Percentiles rank a stretch among this genome's conserved stretches.
phyloP scores from a whole-genome alignment of 2,113 vertebrate genomes.

The Saccopteryx leptura region DNA sequence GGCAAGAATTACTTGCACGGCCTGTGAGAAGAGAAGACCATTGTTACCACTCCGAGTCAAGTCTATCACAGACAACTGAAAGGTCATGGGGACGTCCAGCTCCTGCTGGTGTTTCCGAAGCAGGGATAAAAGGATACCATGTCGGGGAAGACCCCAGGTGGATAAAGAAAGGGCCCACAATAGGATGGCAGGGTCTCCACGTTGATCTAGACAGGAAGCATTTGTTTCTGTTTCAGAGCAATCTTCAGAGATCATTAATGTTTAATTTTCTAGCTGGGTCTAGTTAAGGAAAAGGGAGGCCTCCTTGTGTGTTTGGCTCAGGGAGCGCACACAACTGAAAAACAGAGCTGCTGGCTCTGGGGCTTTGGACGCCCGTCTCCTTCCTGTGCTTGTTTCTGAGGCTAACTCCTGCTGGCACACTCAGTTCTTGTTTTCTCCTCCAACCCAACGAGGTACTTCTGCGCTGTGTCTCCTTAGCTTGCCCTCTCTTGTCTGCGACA shows the following conservation, averaged over 20 bases:
- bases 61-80: neutral
- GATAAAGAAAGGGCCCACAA: neutral
- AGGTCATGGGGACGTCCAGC: neutral
- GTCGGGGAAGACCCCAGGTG: neutral
- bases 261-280: constrained; percentile 4
- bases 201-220: neutral
- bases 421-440: neutral
- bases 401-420: neutral
- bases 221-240: neutral
- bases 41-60: neutral
- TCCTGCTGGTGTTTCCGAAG: neutral
- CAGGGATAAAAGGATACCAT: neutral
- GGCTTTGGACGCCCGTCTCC: neutral
- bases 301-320: neutral
- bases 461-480: neutral
- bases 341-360: neutral
- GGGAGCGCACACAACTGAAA: neutral
- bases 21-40: constrained; percentile 64
- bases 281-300: neutral
- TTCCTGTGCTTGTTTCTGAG: neutral
- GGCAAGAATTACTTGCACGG: constrained; percentile 56
- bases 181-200: neutral
- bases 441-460: neutral
- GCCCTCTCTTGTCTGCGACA: neutral
- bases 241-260: neutral